A percentile compares a stretch with the other conserved stretches of the same genome.
Evolutionary conservation across 2,113 vertebrate genomes (phyloP).

Genomic region (Perca schrenkii): DNA sequence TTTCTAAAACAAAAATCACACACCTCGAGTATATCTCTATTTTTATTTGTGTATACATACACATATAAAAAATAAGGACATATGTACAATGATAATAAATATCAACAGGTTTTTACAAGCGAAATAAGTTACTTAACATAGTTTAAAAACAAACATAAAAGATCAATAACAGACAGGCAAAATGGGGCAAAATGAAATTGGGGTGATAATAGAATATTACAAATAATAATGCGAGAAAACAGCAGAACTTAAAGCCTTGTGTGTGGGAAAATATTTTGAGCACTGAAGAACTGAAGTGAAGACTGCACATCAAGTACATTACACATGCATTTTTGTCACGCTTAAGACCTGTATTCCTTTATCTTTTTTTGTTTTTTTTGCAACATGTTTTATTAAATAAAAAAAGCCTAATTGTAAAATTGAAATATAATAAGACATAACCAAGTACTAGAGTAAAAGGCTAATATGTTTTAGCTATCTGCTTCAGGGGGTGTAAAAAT

Average conservation of each 20-base stretch:
- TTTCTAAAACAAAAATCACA: conserved; percentile 41
- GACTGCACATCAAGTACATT: conserved; percentile 57
- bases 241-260: conserved; percentile 73
- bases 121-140: conserved; percentile 89
- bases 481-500: conserved; percentile 41
- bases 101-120: conserved; percentile 87
- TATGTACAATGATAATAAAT: conserved; percentile 91
- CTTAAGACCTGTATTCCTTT: conserved; percentile 48
- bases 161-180: conserved; percentile 64
- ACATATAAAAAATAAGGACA: conserved; percentile 90
- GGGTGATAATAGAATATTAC: conserved; percentile 62
- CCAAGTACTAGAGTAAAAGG: conserved; percentile 73
- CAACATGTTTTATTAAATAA: conserved; percentile 52
- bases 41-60: conserved; percentile 89
- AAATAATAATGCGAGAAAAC: conserved; percentile 61
- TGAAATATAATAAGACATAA: conserved; percentile 53
- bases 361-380: conserved; percentile 31
- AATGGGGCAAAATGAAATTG: conserved; percentile 58
- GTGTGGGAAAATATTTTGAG: conserved; percentile 53
- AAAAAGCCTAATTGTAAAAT: conserved; percentile 43
- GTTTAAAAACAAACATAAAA: conserved; percentile 79
- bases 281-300: conserved; percentile 48
- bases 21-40: conserved; percentile 75
- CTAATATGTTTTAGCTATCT: conserved; percentile 33
- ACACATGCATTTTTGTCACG: conserved; percentile 72